Base-by-base conservation (phyloP, 1,140 invertebrate genomes). In the Hydropsyche tenuis region DNA sequence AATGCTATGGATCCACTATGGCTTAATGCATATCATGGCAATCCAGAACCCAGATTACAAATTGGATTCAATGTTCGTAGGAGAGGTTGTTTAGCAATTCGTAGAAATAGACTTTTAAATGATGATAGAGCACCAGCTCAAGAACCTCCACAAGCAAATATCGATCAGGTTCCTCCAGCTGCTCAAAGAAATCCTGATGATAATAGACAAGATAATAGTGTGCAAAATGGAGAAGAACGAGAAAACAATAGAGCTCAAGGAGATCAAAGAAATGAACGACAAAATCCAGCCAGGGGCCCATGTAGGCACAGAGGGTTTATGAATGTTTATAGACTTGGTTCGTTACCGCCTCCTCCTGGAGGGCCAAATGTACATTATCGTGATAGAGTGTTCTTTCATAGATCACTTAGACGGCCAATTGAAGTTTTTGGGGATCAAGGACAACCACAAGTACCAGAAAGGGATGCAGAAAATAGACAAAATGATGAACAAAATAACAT, bases 1-100 rank as follows among this genome's bases (percentile, higher is more conserved):
- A n/a, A n/a, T n/a, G n/a, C 30, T 9, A 43, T 65, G 2, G 14
- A 43, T 65, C 63, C 30, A 9, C 5, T 69, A 14, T 48, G 46
- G 65, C 5, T 48, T 1, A 51, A 48, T 22, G 37, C 12, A 69
- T 23, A 48, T 48, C 37, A 14, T 14, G 53, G 20, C 5, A 30
- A 65, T 43, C 63, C 30, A 65, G 63, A 65, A 9, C 63, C n/a
- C 16, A 16, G 63, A 43, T 65, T 65, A 25, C 56, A 60, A 60
- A 60, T 60, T 25, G 56, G 56, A 25, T 60, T 60, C 23, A 60
- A 60, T 60, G 56, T 60, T 60, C 56, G 22, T 25, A 12, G 18
- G 11, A 60, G 56, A 23, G 56, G 18, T 60, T n/a, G 51, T 11
- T 11, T 22, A 23, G 56, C 9, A 9, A 25, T 25, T 23, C 56